Base-by-base conservation (phyloP, 2,888 invertebrate species). In the Diarsia dahlii region DNA sequence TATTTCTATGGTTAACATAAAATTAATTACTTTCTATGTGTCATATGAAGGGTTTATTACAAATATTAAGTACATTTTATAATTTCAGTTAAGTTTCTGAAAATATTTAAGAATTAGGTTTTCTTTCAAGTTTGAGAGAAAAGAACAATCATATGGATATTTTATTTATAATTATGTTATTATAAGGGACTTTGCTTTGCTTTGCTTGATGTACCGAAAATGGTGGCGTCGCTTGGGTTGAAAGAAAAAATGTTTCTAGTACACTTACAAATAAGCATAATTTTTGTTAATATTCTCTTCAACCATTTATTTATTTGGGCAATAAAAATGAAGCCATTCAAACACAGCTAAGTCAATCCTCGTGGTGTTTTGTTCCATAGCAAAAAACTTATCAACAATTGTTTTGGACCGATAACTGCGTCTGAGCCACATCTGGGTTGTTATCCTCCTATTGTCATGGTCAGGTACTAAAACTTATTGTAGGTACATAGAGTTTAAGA, bases 291-390 rank as follows among this genome's bases (percentile, higher is more conserved):
- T 54, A 54, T 54, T 52, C 15, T 45, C 15, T n/a, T 46, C 18
- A 48, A 20, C 23, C 20, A 45, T 45, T 46, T 28, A 9, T 50
- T 39, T 74, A 15, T 50, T 8, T 74, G 13, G 13, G 9, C 2
- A 54, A 8, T 23, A 63, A 54, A 62, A 67, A 45, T 15, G 10
- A 75, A 39, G 13, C 50, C 18, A 15, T 79, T 63, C 15, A 34
- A 52, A 54, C 3, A 28, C 8, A 13, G 34, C 46, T 15, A n/a
- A 1, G 68, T 12, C 20, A 28, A 74, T 28, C 2, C 75, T 69
- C 76, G 80, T 83, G 84, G 86, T 84, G 70, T 76, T 84, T 84
- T 84, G 4, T 20, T 39, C 39, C 12, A 71, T 20, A n/a, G n/a
- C 46, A 78, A 82, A 78, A 74, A 79, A 52, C 56, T 70, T 72